Conservation (phyloP, 2,113 vertebrate genomes). For the Zosterops pallidus region DNA sequence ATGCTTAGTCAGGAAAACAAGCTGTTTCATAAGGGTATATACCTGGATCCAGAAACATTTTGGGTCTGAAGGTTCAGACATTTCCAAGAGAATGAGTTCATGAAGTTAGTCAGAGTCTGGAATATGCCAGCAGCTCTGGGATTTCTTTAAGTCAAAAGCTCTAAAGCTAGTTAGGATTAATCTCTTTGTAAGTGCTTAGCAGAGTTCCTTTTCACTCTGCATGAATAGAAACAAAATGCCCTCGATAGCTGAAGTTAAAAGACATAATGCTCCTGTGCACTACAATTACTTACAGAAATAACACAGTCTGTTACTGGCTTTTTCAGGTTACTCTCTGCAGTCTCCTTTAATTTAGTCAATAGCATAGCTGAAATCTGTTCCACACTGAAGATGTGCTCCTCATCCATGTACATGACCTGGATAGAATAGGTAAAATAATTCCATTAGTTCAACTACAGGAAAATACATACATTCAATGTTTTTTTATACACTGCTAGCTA, state of each 20-base stretch:
- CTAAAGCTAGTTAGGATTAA: constrained; percentile 42
- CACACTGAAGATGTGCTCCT: constrained; percentile 79
- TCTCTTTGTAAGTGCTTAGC: background rate
- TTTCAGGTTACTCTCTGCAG: constrained; percentile 81
- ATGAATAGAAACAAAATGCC: constrained; percentile 9
- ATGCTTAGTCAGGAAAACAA: background rate
- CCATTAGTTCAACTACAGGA: background rate
- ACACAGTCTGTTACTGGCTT: constrained; percentile 85
- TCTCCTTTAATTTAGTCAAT: constrained; percentile 84
- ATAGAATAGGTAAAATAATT: background rate
- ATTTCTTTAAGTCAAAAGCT: constrained; percentile 19
- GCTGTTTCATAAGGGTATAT: background rate
- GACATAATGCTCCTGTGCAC: background rate
- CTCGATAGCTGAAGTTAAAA: background rate
- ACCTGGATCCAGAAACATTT: background rate
- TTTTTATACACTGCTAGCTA: background rate
- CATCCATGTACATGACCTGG: constrained; percentile 83
- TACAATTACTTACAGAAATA: constrained; percentile 82
- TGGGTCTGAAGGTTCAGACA: background rate
- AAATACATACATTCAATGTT: background rate
- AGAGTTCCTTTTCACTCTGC: background rate
- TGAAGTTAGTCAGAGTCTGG: background rate
- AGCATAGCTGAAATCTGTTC: constrained; percentile 84
- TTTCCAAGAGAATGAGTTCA: background rate
- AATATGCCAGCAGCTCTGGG: background rate